phyloP scores from a whole-genome alignment of 1,140 invertebrate genomes.

The Mycetomoellerius zeteki region DNA sequence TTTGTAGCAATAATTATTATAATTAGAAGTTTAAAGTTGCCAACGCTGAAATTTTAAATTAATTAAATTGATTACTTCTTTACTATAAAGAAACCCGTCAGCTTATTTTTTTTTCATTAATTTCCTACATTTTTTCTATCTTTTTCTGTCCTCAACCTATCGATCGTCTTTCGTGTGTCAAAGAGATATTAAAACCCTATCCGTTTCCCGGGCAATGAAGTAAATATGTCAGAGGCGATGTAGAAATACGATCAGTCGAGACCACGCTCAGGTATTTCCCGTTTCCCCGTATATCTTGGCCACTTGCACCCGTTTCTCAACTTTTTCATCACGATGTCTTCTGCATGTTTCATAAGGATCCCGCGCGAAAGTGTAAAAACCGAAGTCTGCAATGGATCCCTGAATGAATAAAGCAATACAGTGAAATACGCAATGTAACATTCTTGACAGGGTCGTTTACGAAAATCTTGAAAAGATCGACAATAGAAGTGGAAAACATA shows the following conservation, averaged over 20 bases:
- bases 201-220: slow-evolving; percentile 51
- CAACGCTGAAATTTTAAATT: background rate
- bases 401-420: slow-evolving; percentile 72
- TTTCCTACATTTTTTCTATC: background rate
- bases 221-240: slow-evolving; percentile 63
- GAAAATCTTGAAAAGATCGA: slow-evolving; percentile 19
- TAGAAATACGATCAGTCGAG: slow-evolving; percentile 76
- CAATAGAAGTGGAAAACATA: background rate
- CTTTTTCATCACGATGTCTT: slow-evolving; percentile 75
- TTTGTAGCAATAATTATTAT: background rate
- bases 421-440: slow-evolving; percentile 22
- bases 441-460: background rate
- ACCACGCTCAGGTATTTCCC: slow-evolving; percentile 74
- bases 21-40: background rate
- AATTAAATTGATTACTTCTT: background rate
- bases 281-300: slow-evolving; percentile 76
- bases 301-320: slow-evolving; percentile 78
- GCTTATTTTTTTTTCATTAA: slow-evolving; percentile 20
- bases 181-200: slow-evolving; percentile 67
- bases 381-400: slow-evolving; percentile 64
- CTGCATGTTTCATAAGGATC: slow-evolving; percentile 78
- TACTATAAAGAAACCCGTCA: background rate
- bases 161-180: slow-evolving; percentile 46
- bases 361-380: slow-evolving; percentile 74
- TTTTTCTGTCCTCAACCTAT: slow-evolving; percentile 8